Base-by-base conservation (phyloP, 1,140 invertebrate genomes). In the Meloidogyne exigua region DNA sequence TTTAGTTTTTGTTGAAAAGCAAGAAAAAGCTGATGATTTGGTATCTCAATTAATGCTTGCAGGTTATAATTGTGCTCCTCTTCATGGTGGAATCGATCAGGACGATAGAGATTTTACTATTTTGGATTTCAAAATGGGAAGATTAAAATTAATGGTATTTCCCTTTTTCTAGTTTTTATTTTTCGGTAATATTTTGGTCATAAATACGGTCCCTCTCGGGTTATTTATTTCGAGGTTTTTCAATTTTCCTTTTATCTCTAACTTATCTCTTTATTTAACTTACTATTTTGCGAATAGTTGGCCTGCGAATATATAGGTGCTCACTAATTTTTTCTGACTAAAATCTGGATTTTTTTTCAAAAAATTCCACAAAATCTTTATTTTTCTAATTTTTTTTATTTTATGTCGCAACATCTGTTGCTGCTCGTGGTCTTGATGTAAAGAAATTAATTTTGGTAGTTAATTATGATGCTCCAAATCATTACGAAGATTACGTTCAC, bases 401-500 rank as follows among this genome's bases (percentile, higher is more conserved):
- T 32, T 71, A 91, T 90, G 88, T 96, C 2, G 95, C 96, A 0
- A 99, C 96, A 0, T 98, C 95, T 13, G 95, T 99, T 0, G 95
- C 95, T 12, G 96, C 96, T 0, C 89, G 97, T 79, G 97, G 97
- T 0, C 89, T 99, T 10, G 97, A 99, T 89, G 96, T 99, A 0
- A 98, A 98, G 87, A 94, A 99, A 83, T 90, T 99, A 3, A 96
- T 98, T 80, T 89, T 99, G 1, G 97, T 99, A 1, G 92, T 99
- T 0, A 99, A 99, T 89, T 99, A 98, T 88, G 96, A 99, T 89
- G 98, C 95, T 88, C 97, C 97, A 0, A 99, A 99, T 90, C 97
- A 99, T 89, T 99, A 99, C 88, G 97, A 99, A 89, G 97, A 99
- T 89, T 99, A 99, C 89, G 96, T 99, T 12, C 97, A 99, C 88